Conservation (phyloP, 2,113 vertebrate species). For the Uria aalge region DNA sequence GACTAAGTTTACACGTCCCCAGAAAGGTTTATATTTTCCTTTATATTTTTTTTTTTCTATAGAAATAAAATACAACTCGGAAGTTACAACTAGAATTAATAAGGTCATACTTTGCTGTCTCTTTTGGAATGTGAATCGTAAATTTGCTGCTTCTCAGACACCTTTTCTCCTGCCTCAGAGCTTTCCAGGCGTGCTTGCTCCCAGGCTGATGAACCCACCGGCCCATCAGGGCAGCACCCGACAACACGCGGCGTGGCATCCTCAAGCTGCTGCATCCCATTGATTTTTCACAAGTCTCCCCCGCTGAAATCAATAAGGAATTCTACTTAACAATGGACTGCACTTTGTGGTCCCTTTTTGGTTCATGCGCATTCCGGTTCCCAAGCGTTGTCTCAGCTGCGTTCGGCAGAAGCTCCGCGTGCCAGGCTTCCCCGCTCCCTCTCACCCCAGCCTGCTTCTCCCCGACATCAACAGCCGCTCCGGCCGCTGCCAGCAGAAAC, state of each 20-base stretch:
- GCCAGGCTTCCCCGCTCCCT: not conserved
- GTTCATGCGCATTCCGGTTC: not conserved
- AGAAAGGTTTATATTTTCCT: not conserved
- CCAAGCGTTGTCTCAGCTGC: not conserved
- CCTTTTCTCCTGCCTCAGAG: not conserved
- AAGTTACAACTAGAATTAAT: not conserved
- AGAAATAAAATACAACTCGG: not conserved
- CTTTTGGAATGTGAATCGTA: not conserved
- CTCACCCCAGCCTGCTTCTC: not conserved
- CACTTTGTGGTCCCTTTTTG: not conserved
- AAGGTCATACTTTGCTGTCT: not conserved
- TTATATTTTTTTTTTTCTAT: not conserved
- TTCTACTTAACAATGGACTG: constrained; percentile 28
- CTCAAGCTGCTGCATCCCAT: constrained; percentile 3
- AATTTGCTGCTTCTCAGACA: not conserved
- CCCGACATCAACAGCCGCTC: not conserved
- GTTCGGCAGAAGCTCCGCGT: not conserved
- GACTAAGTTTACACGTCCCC: not conserved
- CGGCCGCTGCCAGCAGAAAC: fast-evolving
- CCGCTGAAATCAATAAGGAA: constrained; percentile 33
- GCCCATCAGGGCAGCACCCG: not conserved
- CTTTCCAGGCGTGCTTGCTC: not conserved
- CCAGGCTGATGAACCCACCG: not conserved
- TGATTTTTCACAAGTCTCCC: constrained; percentile 37
- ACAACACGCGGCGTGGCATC: not conserved